A percentile compares a stretch with the other conserved stretches of the same genome.
phyloP scores from a whole-genome alignment of 1,140 invertebrate species.

The Lordiphosa mommai region DNA sequence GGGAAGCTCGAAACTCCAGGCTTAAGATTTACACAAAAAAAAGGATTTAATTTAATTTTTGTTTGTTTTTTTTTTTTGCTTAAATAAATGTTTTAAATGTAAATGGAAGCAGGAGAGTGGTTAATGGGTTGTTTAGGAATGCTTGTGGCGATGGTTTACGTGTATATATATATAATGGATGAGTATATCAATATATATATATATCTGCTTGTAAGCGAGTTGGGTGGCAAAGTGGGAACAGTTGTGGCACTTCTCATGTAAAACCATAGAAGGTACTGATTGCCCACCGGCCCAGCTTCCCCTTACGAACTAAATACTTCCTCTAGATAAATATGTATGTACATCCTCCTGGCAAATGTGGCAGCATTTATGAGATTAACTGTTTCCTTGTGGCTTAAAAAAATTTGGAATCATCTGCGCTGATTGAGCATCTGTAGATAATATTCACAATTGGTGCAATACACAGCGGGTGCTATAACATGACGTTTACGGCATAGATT shows the following conservation, averaged over 20 bases:
- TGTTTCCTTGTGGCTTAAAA: conserved; percentile 41
- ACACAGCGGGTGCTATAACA: conserved; percentile 86
- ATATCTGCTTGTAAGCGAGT: conserved; percentile 14
- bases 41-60: no score
- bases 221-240: conserved; percentile 39
- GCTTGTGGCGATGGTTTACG: conserved; percentile 21
- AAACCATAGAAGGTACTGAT: conserved; percentile 67
- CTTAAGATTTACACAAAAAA: no score
- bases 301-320: not conserved
- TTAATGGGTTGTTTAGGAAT: conserved; percentile 7
- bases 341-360: conserved; percentile 45
- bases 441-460: conserved; percentile 94
- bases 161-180: conserved; percentile 22
- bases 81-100: no score
- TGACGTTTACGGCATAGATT: conserved; percentile 92
- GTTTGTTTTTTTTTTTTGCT: no score
- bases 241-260: conserved; percentile 61
- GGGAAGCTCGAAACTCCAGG: no score
- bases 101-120: conserved; percentile 1
- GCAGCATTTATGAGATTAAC: conserved; percentile 71
- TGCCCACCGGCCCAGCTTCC: conserved; percentile 7
- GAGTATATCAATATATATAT: conserved; percentile 1
- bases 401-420: conserved; percentile 61
- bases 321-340: conserved; percentile 36
- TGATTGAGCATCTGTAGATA: conserved; percentile 87